phyloP scores from a whole-genome alignment of 1,140 invertebrate genomes.

The Zaprionus capensis region DNA sequence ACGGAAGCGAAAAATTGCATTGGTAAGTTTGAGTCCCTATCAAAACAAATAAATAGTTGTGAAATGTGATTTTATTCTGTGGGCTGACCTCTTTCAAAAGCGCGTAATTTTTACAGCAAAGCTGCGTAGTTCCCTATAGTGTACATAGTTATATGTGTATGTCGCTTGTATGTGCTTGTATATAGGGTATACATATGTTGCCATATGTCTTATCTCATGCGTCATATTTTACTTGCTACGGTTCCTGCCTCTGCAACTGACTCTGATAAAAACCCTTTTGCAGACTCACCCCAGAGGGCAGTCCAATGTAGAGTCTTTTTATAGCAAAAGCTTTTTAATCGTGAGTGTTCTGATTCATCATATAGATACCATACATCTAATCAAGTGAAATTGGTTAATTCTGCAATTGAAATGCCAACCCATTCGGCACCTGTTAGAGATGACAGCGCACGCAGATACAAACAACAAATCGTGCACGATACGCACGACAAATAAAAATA shows the following conservation, averaged over 20 bases:
- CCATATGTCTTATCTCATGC: slow-evolving; percentile 53
- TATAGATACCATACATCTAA: background rate
- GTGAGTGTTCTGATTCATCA: slow-evolving; percentile 31
- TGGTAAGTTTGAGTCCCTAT: slow-evolving; percentile 43
- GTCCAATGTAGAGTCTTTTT: background rate
- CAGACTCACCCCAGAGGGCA: background rate
- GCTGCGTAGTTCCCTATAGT: background rate
- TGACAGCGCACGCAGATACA: background rate
- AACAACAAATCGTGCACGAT: background rate
- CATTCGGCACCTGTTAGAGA: slow-evolving; percentile 10
- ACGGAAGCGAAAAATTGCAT: slow-evolving; percentile 52
- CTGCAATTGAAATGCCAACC: slow-evolving; percentile 4
- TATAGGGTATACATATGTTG: slow-evolving; percentile 32
- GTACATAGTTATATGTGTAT: background rate
- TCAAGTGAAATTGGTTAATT: slow-evolving; percentile 4
- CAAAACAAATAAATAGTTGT: slow-evolving; percentile 39
- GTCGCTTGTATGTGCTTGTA: background rate
- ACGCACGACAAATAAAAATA: background rate
- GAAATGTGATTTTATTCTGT: background rate
- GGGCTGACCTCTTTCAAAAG: background rate
- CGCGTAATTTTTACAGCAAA: background rate
- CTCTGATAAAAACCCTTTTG: slow-evolving; percentile 11
- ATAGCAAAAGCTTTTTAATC: slow-evolving; percentile 7
- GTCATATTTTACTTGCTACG: slow-evolving; percentile 22
- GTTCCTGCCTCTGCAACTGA: slow-evolving; percentile 10